Conservation (phyloP, 2,113 vertebrate species). For the Odocoileus hemionus region DNA sequence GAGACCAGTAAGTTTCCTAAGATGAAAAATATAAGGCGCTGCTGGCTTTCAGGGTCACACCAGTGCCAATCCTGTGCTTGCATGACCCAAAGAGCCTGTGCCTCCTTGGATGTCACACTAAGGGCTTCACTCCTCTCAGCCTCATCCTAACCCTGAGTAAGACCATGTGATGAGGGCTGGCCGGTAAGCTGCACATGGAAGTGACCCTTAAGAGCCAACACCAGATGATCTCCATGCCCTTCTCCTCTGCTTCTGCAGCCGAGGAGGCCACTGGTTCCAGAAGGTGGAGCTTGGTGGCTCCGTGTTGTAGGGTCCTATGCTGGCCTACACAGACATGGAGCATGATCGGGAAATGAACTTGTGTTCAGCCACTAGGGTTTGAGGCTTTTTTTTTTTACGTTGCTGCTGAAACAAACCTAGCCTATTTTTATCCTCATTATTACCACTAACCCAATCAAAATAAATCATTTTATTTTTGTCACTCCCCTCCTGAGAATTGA, state of each 20-base stretch:
- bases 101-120: neutral
- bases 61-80: neutral
- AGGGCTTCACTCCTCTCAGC: neutral
- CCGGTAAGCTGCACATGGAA: neutral
- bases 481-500: neutral
- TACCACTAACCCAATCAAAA: neutral
- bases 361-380: neutral
- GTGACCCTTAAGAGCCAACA: neutral
- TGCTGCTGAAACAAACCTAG: neutral
- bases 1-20: neutral
- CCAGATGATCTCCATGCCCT: neutral
- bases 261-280: neutral
- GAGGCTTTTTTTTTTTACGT: neutral
- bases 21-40: neutral
- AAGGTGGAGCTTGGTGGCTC: no score
- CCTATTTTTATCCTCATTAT: neutral
- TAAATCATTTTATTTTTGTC: neutral
- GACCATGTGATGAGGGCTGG: neutral
- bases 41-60: neutral
- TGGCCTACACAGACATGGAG: neutral
- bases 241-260: neutral
- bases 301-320: neutral
- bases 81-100: neutral
- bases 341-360: neutral
- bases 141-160: neutral